Evolutionary conservation across 2,797 vertebrate genomes (phyloP), one percentile per base, ranked within the genome.

Genomic region (Manis javanica): DNA sequence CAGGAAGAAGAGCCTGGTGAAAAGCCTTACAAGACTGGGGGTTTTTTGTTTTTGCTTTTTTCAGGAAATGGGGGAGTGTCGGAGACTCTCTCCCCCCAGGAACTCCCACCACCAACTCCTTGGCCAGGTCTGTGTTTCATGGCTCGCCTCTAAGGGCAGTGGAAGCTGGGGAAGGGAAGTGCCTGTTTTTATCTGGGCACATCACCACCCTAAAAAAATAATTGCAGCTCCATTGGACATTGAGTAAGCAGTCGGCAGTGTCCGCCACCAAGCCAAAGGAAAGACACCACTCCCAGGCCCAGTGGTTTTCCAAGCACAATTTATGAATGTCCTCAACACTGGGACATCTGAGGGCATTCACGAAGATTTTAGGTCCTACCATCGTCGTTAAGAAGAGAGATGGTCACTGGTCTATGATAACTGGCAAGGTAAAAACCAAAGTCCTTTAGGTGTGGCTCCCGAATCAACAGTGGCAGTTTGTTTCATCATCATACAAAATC

Each of bases 251-350:
- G 9, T 31, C 51, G 63, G 46, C 68, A 68, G 26, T 55, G 18
- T 87, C 79, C 91, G 59, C 34, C 53, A 29, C 87, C 71, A 72
- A 82, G n/a, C 71, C 53, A 63, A 8, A 1, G 74, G 77, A 64
- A 23, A 16, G 46, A 49, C 39, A 46, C 23, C 55, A n/a, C n/a
- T 75, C 59, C 34, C 37, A 87, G 37, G 49, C n/a, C 85, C 87
- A 49, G 31, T 90, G 86, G 64, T 61, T 95, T 93, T 69, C 86
- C 57, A 57, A 19, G 37, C n/a, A 53, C 86, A 31, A 69, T 72
- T 91, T 85, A 34, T 64, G 68, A 74, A 59, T 66, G 42, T 72
- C 55, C 51, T 88, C 77, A 71, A 24, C 31, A 21, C 5, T 68
- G 53, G 39, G 21, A 49, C 87, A 18, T 55, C 71, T 69, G 49